These are phyloP conservation scores for Diploptera punctata DNA, from an alignment of 2,888 invertebrate species.

Conservation along the genomic window DNA sequence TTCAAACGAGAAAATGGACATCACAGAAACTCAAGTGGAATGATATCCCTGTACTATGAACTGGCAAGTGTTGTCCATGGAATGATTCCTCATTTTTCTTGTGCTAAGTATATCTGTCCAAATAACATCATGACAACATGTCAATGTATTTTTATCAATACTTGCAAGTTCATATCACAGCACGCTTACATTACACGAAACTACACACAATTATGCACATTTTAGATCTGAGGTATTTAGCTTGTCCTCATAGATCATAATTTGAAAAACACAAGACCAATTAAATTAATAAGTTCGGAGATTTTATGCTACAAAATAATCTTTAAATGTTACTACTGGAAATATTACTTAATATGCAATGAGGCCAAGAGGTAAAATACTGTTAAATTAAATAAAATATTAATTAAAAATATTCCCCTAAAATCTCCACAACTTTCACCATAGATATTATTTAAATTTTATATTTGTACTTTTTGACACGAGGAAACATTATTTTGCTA, in stretches of 20 bases:
- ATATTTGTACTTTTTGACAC: no score
- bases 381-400: background rate
- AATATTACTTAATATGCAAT: no score
- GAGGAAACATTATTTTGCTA: no score
- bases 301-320: background rate
- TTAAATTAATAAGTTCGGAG: background rate
- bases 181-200: background rate
- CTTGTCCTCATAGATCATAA: background rate
- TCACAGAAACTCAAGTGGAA: constrained; percentile 40
- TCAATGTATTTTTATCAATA: background rate
- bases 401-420: background rate
- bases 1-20: background rate
- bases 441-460: no score
- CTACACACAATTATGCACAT: background rate
- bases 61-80: constrained; percentile 4
- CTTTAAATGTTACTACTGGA: background rate
- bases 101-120: constrained; percentile 6
- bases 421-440: no score
- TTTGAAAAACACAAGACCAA: background rate
- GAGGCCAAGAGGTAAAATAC: background rate
- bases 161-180: constrained; percentile 11
- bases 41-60: constrained; percentile 1
- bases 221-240: background rate
- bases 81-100: no score
- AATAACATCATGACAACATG: background rate